Conservation (phyloP, 2,113 vertebrate species). For the Tachysurus fulvidraco region DNA sequence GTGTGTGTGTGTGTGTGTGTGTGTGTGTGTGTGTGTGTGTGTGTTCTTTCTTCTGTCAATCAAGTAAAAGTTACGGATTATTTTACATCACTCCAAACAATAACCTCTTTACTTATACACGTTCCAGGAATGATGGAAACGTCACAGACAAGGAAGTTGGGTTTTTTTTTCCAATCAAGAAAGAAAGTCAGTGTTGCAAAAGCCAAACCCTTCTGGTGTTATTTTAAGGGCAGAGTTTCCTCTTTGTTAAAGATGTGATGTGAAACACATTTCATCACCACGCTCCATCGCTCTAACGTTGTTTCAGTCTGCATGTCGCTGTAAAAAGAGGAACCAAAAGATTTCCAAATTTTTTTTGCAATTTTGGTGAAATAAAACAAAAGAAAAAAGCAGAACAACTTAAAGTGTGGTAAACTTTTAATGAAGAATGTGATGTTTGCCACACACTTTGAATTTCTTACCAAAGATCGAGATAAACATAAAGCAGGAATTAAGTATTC, state of each 20-base stretch:
- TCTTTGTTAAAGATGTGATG: constrained; percentile 4
- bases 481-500: neutral
- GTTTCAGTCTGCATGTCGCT: neutral
- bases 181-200: neutral
- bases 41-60: constrained; percentile 13
- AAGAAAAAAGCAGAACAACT: constrained; percentile 13
- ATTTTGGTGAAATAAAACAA: neutral
- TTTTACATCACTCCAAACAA: neutral
- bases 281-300: neutral
- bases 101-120: neutral
- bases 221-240: constrained; percentile 18
- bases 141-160: neutral
- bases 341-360: constrained; percentile 28
- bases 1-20: neutral
- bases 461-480: too few relatives aligned
- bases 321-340: constrained; percentile 18
- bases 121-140: neutral
- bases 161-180: neutral
- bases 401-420: neutral
- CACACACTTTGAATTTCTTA: too few relatives aligned
- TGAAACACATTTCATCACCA: constrained; percentile 24
- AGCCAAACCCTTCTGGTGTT: neutral
- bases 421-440: neutral
- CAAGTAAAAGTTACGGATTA: neutral
- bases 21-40: neutral